Base-by-base conservation (phyloP, 1,140 invertebrate genomes). In the Dinoponera quadriceps region DNA sequence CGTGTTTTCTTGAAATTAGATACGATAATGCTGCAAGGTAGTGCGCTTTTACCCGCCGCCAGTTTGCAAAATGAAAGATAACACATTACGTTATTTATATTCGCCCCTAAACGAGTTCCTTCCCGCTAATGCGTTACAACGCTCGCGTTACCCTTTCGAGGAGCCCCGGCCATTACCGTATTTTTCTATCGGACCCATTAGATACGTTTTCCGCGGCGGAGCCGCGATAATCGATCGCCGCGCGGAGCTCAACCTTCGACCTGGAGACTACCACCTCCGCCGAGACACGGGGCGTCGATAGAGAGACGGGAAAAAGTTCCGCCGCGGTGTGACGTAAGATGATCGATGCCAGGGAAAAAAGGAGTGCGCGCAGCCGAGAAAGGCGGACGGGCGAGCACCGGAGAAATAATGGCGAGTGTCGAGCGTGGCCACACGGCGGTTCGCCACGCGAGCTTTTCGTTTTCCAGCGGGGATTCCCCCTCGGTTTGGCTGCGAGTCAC, bases 341-440 rank as follows among this genome's bases (percentile, higher is more conserved):
- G 75, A 80, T 80, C 18, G 63, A 82, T 66, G 80, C 62, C 9
- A 38, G 66, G n/a, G 27, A 75, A 77, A 82, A 51, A 62, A 62
- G 20, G 65, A 48, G 25, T 20, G 48, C 7, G 48, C 7, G 84
- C 38, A n/a, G 55, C 29, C 29, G 55, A 62, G 16, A 44, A 44
- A 59, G 73, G 27, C 25, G 51, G 60, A 20, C n/a, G 59, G 72
- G 54, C 51, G 84, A 85, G 82, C 75, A 89, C 81, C 73, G 82
- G 65, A 84, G 89, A 90, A 92, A 92, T 93, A 93, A 93, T 91
- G 90, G 89, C 89, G 89, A 92, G 92, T 94, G 93, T 93, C 90
- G 90, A 92, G 90, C 89, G 91, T 93, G 92, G 92, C 93, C 93
- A 93, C 92, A 93, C 90, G 88, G 92, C 68, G 93, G 93, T 94